Conservation (phyloP, 2,888 invertebrate species). For the Drosophila stalkeri region DNA sequence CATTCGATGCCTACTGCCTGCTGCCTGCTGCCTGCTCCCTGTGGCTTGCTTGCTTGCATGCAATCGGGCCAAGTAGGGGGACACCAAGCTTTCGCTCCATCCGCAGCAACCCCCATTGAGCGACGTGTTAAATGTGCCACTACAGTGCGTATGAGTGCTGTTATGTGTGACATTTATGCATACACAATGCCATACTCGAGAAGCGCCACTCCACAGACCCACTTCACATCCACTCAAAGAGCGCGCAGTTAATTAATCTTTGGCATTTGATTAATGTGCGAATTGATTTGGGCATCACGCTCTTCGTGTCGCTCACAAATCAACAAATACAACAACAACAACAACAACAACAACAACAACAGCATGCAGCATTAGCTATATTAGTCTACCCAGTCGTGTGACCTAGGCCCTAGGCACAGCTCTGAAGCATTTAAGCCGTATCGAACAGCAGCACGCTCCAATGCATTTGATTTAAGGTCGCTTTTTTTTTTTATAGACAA, state of each 20-base stretch:
- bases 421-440: constrained; percentile 10
- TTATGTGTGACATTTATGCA: constrained; percentile 78
- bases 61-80: constrained; percentile 43
- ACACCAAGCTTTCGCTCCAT: not conserved
- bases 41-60: constrained; percentile 13
- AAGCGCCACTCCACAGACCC: constrained; percentile 1
- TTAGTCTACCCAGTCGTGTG: not conserved
- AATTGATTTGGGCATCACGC: constrained; percentile 62
- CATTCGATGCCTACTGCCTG: constrained; percentile 18
- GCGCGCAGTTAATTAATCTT: constrained; percentile 70
- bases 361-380: not conserved
- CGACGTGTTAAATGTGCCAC: constrained; percentile 58
- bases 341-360: not conserved
- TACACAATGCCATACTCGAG: constrained; percentile 54
- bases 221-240: constrained; percentile 9
- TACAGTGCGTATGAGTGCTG: constrained; percentile 74
- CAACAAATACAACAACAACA: constrained; percentile 4
- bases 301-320: constrained; percentile 5
- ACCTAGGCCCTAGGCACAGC: not conserved
- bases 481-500: constrained; percentile 60
- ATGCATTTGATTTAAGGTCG: constrained; percentile 2
- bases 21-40: not conserved
- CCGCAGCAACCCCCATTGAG: constrained; percentile 6
- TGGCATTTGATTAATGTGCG: constrained; percentile 71
- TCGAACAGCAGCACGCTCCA: constrained; percentile 28